Evolutionary conservation across 2,113 vertebrate genomes (phyloP), one percentile per base, ranked within the genome.

Genomic region (Eptesicus fuscus): DNA sequence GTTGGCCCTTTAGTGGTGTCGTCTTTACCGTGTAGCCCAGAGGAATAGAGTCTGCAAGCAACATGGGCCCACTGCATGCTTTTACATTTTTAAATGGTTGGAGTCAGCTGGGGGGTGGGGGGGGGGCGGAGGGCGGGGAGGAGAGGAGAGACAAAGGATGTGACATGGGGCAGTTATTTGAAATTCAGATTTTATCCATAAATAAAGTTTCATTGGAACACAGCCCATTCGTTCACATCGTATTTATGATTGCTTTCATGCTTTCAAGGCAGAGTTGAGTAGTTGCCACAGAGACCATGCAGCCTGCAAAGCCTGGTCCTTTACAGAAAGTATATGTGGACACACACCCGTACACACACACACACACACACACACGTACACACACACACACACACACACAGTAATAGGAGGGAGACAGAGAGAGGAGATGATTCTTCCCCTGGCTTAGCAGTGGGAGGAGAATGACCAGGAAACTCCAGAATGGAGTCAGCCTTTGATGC

Each of bases 121-220:
- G 49, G 17, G 53, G 53, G 18, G 2, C 0, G 7, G 18, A 7
- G 42, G 42, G 42, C 1, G 53, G 4, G 4, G 59, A 23, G 56
- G 56, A 25, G 59, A 4, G 74, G 42, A 63, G 63, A 82, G 63
- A 30, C 23, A 61, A 28, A 83, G 7, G 78, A 49, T 49, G 13
- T 70, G 56, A 51, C 56, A 44, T 61, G 35, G 51, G 69, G 23
- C 17, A 70, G 47, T 56, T 88, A 74, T 51, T 96, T 96, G 71
- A 95, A 88, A 78, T 77, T 73, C 42, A 85, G 23, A 87, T 88
- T 90, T 83, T 37, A 53, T 69, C 40, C 18, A 51, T 82, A 73
- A 84, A 56, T 95, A 94, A 77, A 44, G 9, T 71, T 85, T 87
- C 84, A 37, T n/a, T 74, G 89, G 78, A 90, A 76, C 65, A 49